phyloP scores from a whole-genome alignment of 2,113 vertebrate genomes.

The Ornithorhynchus anatinus region DNA sequence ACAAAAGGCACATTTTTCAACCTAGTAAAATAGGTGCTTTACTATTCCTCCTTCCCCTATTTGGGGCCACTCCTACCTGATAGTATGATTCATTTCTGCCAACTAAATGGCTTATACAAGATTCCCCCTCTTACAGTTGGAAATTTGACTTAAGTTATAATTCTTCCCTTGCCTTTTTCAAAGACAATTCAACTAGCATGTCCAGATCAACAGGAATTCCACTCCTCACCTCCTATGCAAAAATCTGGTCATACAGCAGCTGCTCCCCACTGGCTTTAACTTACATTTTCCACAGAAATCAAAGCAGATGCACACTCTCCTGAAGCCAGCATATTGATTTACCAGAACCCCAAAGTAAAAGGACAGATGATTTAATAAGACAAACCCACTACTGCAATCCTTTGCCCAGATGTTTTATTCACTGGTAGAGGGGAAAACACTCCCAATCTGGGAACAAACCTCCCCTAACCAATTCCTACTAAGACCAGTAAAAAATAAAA shows the following conservation, averaged over 20 bases:
- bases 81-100: no score
- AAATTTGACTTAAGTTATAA: no score
- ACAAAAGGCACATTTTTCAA: not conserved
- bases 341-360: not conserved
- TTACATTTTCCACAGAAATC: not conserved
- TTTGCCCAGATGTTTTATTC: conserved; percentile 6
- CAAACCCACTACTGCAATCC: not conserved
- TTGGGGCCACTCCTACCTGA: no score
- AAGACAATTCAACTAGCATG: no score
- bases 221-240: no score
- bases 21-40: not conserved
- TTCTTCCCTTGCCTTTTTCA: no score
- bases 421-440: not conserved
- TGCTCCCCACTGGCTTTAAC: no score
- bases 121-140: no score
- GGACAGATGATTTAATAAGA: not conserved
- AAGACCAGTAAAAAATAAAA: conserved; percentile 13
- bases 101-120: no score
- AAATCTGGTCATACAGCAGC: no score
- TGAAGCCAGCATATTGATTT: not conserved
- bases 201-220: no score
- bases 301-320: not conserved
- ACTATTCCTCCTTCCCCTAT: not conserved
- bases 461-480: conserved; percentile 35
- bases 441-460: not conserved